phyloP scores from a whole-genome alignment of 1,140 invertebrate species.

The Ctenoplectra terminalis region DNA sequence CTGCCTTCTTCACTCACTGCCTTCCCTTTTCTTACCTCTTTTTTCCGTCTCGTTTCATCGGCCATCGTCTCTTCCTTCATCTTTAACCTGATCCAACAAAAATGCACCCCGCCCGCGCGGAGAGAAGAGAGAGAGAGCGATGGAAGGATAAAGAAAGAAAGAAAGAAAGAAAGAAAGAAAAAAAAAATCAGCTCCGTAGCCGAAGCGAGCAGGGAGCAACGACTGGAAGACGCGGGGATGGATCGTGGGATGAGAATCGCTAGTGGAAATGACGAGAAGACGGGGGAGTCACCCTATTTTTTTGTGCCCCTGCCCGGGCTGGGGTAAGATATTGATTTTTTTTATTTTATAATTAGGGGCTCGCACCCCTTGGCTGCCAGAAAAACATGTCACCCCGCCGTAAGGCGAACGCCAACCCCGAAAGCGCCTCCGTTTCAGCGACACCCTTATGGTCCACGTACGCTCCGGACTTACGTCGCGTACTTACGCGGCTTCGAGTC shows the following conservation, averaged over 20 bases:
- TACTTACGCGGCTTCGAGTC: not conserved
- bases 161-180: not conserved
- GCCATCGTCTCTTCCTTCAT: not conserved
- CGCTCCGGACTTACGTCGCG: not conserved
- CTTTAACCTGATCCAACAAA: not conserved
- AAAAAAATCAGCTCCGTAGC: slow-evolving; percentile 73
- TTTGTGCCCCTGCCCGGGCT: slow-evolving; percentile 72
- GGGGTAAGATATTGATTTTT: slow-evolving; percentile 83
- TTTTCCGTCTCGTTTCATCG: not conserved
- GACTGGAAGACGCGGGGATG: slow-evolving; percentile 67
- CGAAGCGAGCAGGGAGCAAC: slow-evolving; percentile 68
- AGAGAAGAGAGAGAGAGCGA: not conserved
- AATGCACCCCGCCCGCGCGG: not conserved
- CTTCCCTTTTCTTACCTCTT: not conserved
- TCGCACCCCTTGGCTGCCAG: slow-evolving; percentile 79
- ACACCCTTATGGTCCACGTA: slow-evolving; percentile 17
- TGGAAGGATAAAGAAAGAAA: not conserved
- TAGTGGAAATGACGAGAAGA: slow-evolving; percentile 55
- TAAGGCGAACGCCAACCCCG: not conserved
- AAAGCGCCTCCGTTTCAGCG: not conserved
- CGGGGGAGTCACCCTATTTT: slow-evolving; percentile 81
- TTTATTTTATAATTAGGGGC: slow-evolving; percentile 84
- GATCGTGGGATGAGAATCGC: slow-evolving; percentile 39
- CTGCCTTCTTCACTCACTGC: too few relatives aligned
- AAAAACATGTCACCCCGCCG: slow-evolving; percentile 80